phyloP scores from a whole-genome alignment of 2,113 vertebrate species.

The Dissostichus mawsoni region DNA sequence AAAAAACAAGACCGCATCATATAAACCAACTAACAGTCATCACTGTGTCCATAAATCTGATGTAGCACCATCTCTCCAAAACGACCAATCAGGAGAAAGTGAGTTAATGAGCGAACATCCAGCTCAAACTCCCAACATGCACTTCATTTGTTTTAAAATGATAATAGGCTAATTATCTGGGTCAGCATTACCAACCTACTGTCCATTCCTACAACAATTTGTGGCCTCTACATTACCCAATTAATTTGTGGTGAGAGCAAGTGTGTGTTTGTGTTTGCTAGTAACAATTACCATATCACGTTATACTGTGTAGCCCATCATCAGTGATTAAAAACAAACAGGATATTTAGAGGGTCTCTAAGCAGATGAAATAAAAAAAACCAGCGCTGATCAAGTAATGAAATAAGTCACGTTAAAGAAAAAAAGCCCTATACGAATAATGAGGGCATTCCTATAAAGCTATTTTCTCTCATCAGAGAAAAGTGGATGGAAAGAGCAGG shows the following conservation, averaged over 20 bases:
- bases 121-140: constrained; percentile 43
- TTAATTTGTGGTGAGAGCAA: constrained; percentile 55
- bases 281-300: constrained; percentile 62
- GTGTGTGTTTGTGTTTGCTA: constrained; percentile 47
- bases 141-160: constrained; percentile 66
- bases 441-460: constrained; percentile 38
- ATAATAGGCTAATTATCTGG: constrained; percentile 66
- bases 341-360: constrained; percentile 55
- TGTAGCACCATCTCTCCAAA: constrained; percentile 11
- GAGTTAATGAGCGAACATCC: constrained; percentile 61
- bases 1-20: constrained; percentile 52
- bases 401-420: constrained; percentile 35
- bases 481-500: constrained; percentile 36
- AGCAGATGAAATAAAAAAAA: constrained; percentile 39
- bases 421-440: constrained; percentile 38
- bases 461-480: constrained; percentile 30
- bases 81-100: constrained; percentile 34
- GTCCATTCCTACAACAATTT: constrained; percentile 49
- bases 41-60: constrained; percentile 44
- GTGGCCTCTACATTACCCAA: constrained; percentile 51
- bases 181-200: constrained; percentile 60
- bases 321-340: constrained; percentile 67
- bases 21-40: constrained; percentile 16
- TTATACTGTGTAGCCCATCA: constrained; percentile 39
- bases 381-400: constrained; percentile 24